phyloP scores from a whole-genome alignment of 2,113 vertebrate genomes.

The Barbus barbus region DNA sequence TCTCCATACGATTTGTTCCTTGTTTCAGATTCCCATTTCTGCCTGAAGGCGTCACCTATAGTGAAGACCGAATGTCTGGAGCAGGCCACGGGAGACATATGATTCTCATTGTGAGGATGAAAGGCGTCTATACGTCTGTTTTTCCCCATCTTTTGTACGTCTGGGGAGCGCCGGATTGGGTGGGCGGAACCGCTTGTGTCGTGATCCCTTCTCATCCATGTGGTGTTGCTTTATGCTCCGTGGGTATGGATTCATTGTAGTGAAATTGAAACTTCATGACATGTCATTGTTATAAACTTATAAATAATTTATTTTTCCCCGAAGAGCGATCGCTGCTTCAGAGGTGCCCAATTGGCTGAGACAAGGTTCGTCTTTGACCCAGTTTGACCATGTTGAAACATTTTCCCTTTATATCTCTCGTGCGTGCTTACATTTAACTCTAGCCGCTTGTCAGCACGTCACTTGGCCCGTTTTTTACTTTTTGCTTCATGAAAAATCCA shows the following conservation, averaged over 20 bases:
- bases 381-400: constrained; percentile 28
- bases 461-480: constrained; percentile 7
- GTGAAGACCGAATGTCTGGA: constrained; percentile 38
- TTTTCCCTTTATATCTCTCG: constrained; percentile 20
- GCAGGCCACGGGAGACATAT: constrained; percentile 41
- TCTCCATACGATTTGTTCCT: constrained; percentile 33
- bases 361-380: constrained; percentile 4
- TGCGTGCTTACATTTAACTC: not conserved
- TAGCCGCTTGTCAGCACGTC: constrained; percentile 17
- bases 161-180: constrained; percentile 39
- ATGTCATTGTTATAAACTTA: constrained; percentile 48
- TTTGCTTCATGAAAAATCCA: not conserved
- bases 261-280: constrained; percentile 57
- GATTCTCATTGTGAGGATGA: constrained; percentile 57
- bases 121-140: constrained; percentile 55
- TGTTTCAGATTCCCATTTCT: constrained; percentile 30
- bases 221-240: constrained; percentile 49
- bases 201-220: constrained; percentile 31
- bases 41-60: constrained; percentile 38
- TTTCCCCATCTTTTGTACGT: constrained; percentile 46
- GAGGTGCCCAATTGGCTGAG: constrained; percentile 22
- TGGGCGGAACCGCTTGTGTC: constrained; percentile 2
- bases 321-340: not conserved
- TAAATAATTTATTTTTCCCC: constrained; percentile 19
- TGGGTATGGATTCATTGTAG: constrained; percentile 45